phyloP scores from a whole-genome alignment of 92 coral and sea anemone species.

The Porites lobata region DNA sequence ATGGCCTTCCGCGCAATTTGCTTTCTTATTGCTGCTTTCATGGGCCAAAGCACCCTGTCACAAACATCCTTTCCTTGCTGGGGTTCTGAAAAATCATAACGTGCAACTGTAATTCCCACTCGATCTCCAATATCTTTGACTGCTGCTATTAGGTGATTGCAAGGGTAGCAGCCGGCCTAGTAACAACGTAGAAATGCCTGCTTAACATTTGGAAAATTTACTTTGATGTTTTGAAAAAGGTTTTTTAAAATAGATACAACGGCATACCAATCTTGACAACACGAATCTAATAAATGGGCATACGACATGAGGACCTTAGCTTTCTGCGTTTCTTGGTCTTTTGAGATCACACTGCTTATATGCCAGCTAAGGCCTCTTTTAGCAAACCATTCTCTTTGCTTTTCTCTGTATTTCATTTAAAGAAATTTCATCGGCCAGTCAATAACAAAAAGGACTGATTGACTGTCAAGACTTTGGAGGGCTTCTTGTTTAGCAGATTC shows the following conservation, averaged over 20 bases:
- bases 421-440: conserved; percentile 12
- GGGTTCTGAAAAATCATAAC: too few species aligned
- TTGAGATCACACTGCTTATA: conserved; percentile 38
- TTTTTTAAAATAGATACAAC: conserved; percentile 54
- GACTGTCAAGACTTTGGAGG: background rate
- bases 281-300: conserved; percentile 60
- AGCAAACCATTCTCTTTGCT: conserved; percentile 27
- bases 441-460: conserved; percentile 8
- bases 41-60: too few species aligned
- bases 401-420: conserved; percentile 19
- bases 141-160: too few species aligned
- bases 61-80: too few species aligned
- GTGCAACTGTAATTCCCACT: too few species aligned
- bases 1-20: too few species aligned
- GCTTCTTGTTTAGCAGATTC: conserved; percentile 54
- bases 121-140: too few species aligned
- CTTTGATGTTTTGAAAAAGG: conserved; percentile 8
- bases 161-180: too few species aligned
- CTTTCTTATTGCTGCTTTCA: too few species aligned
- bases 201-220: too few species aligned
- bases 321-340: background rate
- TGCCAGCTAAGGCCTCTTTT: conserved; percentile 37
- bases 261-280: conserved; percentile 71
- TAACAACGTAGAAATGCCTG: too few species aligned
- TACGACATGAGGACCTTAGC: conserved; percentile 35